Percentiles rank a stretch among this genome's conserved stretches.
Evolutionary conservation across 1,140 invertebrate species (phyloP).

Genomic region (Diachasma alloeum): DNA sequence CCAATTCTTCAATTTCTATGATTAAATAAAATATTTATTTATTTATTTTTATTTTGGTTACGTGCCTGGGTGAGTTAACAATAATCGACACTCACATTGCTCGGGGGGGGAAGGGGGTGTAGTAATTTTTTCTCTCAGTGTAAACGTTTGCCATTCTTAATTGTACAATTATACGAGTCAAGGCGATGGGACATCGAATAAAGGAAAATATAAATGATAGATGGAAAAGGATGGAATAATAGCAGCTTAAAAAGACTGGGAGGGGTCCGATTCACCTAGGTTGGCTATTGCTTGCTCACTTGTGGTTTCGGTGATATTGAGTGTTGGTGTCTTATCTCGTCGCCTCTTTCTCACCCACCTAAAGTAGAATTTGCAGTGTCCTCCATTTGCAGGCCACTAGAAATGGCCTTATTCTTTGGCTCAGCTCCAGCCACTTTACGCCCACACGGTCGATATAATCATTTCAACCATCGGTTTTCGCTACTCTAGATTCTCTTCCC

Average conservation of each 20-base stretch:
- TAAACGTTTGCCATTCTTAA: no score
- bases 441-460: conserved; percentile 61
- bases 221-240: background rate
- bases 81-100: no score
- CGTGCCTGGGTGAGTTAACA: no score
- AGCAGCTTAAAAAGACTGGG: no score
- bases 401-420: conserved; percentile 46
- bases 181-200: no score
- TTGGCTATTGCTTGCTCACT: background rate
- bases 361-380: background rate
- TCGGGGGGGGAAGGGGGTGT: no score
- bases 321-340: background rate
- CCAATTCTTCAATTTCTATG: background rate
- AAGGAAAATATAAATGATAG: no score
- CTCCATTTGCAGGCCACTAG: conserved; percentile 22
- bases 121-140: no score
- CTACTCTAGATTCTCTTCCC: conserved; percentile 11
- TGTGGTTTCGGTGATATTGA: background rate
- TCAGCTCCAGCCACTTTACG: conserved; percentile 56
- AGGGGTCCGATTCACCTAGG: background rate
- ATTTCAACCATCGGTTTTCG: conserved; percentile 37
- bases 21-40: background rate
- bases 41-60: no score
- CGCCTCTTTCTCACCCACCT: background rate
- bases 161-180: no score